Evolutionary conservation across 2,888 invertebrate genomes (phyloP).

Genomic region (Ditula angustiorana): DNA sequence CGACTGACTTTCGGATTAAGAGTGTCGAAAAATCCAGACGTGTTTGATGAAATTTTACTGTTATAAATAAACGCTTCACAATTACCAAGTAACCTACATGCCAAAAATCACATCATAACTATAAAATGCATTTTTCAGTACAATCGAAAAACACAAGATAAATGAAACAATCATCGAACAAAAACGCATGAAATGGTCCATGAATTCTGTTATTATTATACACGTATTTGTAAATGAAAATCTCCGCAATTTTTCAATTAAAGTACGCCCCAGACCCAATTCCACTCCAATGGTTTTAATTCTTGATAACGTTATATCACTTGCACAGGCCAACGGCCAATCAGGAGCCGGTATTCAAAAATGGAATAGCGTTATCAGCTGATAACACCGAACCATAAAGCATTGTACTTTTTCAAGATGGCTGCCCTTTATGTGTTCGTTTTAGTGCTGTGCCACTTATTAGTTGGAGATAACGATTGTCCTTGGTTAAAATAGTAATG

Average conservation of each 20-base stretch:
- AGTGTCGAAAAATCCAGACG: too few relatives aligned
- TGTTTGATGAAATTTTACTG: too few relatives aligned
- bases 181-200: background rate
- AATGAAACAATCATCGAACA: background rate
- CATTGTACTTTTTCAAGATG: conserved; percentile 81
- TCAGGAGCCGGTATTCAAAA: conserved; percentile 69
- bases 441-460: conserved; percentile 68
- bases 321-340: conserved; percentile 66
- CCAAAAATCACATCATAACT: too few relatives aligned
- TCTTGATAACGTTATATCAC: conserved; percentile 60
- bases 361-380: conserved; percentile 76
- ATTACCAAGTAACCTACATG: too few relatives aligned
- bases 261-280: conserved; percentile 34
- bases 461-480: conserved; percentile 27
- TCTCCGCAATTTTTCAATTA: conserved; percentile 21
- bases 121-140: too few relatives aligned
- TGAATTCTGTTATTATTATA: background rate
- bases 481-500: conserved; percentile 12
- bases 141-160: background rate
- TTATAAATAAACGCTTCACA: too few relatives aligned
- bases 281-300: conserved; percentile 71
- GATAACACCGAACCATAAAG: conserved; percentile 68
- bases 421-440: conserved; percentile 69
- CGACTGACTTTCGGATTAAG: too few relatives aligned
- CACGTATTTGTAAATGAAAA: background rate